Conservation (phyloP, 2,888 invertebrate species). For the Coelinius sp. region DNA sequence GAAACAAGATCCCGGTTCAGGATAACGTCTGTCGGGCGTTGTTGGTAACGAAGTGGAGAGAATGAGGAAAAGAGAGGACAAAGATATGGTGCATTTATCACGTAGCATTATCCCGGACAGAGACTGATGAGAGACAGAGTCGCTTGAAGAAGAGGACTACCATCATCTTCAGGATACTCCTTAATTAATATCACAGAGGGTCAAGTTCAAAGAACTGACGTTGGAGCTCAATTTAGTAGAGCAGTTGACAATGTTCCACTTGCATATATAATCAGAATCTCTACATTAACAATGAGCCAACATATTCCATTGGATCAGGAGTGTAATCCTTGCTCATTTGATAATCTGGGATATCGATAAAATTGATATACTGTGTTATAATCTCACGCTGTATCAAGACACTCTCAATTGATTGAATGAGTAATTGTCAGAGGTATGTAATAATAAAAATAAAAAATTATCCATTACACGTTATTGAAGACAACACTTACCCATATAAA, state of each 20-base stretch:
- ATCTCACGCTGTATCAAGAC: background rate
- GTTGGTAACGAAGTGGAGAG: background rate
- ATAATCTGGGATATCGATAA: background rate
- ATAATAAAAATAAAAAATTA: background rate
- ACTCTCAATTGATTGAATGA: background rate
- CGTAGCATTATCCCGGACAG: slow-evolving; percentile 44
- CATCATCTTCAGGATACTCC: slow-evolving; percentile 27
- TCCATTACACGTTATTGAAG: no score
- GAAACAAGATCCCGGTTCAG: slow-evolving; percentile 15
- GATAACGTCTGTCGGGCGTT: slow-evolving; percentile 37
- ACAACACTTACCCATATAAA: background rate
- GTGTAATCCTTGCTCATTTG: background rate
- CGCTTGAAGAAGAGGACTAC: background rate
- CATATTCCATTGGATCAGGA: background rate
- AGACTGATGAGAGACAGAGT: slow-evolving; percentile 36
- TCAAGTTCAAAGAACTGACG: slow-evolving; percentile 36
- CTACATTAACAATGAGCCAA: background rate
- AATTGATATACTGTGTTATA: background rate
- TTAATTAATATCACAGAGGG: slow-evolving; percentile 48
- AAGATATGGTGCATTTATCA: slow-evolving; percentile 45
- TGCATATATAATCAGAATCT: background rate
- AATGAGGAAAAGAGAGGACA: background rate
- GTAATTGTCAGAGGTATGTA: background rate
- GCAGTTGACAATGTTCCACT: background rate
- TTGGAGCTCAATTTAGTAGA: background rate